These are phyloP conservation scores for Pararge aegeria DNA, from an alignment of 1,140 invertebrate species.

Conservation along the genomic window DNA sequence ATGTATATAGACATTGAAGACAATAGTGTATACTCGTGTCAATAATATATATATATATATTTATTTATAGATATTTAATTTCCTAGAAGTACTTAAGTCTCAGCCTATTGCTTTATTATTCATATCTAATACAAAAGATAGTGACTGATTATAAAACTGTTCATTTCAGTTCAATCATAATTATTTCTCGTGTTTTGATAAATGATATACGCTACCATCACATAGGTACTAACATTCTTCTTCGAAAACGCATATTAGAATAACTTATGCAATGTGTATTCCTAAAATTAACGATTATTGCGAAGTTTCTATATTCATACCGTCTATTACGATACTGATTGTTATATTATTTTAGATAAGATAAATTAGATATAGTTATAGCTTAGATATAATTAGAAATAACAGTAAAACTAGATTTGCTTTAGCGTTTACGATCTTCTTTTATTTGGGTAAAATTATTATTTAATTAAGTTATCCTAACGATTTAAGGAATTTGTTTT, in stretches of 20 bases:
- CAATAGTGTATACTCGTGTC: constrained; percentile 10
- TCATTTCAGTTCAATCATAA: not conserved
- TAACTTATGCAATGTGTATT: not conserved
- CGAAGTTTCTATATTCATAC: not conserved
- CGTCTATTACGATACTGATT: constrained; percentile 18
- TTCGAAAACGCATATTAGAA: not conserved
- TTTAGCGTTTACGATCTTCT: constrained; percentile 12
- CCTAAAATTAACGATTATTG: not conserved
- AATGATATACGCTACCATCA: constrained; percentile 1
- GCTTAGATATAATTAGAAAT: constrained; percentile 16
- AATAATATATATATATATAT: constrained; percentile 21
- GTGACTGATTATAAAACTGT: not conserved
- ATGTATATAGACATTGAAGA: constrained; percentile 11
- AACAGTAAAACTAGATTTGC: constrained; percentile 16
- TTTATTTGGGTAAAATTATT: not conserved
- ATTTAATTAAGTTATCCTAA: not conserved
- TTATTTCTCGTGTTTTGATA: constrained; percentile 1
- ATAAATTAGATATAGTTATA: constrained; percentile 14
- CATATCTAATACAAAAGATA: not conserved
- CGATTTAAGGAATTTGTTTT: too few species aligned
- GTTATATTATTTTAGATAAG: constrained; percentile 4
- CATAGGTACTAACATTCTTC: not conserved
- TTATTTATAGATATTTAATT: not conserved
- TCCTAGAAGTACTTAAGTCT: not conserved
- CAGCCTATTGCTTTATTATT: not conserved